Evolutionary conservation across 2,888 invertebrate genomes (phyloP), one percentile per base, ranked within the genome.

Genomic region (Tenthredo scrophulariae): DNA sequence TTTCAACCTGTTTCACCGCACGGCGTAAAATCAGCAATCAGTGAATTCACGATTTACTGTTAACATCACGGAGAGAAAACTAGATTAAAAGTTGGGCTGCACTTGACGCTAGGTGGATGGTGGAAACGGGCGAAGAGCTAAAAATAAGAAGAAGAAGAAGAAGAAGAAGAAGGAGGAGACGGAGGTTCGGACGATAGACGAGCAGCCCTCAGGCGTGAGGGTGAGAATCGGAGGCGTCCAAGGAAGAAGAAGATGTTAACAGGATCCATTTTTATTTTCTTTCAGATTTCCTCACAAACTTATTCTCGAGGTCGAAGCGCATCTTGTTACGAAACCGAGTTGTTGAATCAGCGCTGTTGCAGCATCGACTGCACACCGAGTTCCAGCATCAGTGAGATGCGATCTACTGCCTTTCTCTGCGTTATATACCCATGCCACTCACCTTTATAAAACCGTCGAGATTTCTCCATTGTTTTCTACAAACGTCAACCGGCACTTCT

Each of bases 231-330:
- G 13, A 26, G 46, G 75, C 22, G 75, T 40, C 43, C 26, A 75
- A 7, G n/a, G 7, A 79, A 15, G 46, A 77, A 77, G 77, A 79
- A 62, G 80, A 62, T 80, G 80, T 80, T 62, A 80, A 80, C 80
- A 80, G 80, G 80, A 62, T 80, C 40, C 58, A 40, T 62, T 80
- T 80, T 80, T 80, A 80, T 62, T 80, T 80, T 80, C 80, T 58
- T 62, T 62, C 37, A 62, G 37, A 80, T 80, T 80, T 40, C 22
- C 62, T 62, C 80, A 10, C 26, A 37, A 77, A 80, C 80, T 80
- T 80, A 80, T 80, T 80, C 62, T 50, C 58, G 80, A 22, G 80
- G 33, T 58, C 80, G 40, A 40, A n/a, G 77, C 46, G 40, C 54
- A 77, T 50, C 46, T 46, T 77, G 54, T 77, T 77, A 54, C 29